These are phyloP conservation scores for Anoura caudifer DNA, from an alignment of 2,113 vertebrate species.

Conservation along the genomic window DNA sequence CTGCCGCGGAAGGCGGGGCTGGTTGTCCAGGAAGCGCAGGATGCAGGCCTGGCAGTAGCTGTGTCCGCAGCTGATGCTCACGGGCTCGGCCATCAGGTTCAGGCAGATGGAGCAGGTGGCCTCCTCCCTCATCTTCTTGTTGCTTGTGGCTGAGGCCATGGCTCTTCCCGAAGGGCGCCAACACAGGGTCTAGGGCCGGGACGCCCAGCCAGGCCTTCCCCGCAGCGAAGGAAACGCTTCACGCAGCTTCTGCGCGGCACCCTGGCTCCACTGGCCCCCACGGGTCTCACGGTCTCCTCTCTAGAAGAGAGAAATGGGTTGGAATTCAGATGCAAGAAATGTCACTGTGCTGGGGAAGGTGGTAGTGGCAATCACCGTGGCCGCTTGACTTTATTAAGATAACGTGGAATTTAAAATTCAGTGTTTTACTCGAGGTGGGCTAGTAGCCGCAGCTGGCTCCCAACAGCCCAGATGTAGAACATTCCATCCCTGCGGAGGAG, in stretches of 20 bases:
- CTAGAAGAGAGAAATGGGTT: not conserved
- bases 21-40: slow-evolving; percentile 74
- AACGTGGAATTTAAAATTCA: not conserved
- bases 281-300: not conserved
- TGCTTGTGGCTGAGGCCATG: not conserved
- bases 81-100: slow-evolving; percentile 78
- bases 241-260: no score
- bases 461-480: not conserved
- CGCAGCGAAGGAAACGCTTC: not conserved
- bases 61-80: slow-evolving; percentile 86
- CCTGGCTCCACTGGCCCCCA: not conserved
- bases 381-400: not conserved
- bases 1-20: rapidly evolving
- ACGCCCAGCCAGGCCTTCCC: not conserved
- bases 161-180: not conserved
- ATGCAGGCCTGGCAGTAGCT: slow-evolving; percentile 85
- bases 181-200: not conserved
- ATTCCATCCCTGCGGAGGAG: not conserved
- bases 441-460: not conserved
- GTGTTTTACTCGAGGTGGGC: rapidly evolving
- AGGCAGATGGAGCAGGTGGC: slow-evolving; percentile 85
- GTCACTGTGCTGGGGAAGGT: not conserved
- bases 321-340: not conserved
- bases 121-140: slow-evolving; percentile 74
- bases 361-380: not conserved